These are phyloP conservation scores for Myiotriccus ornatus DNA, from an alignment of 2,797 vertebrate species.

Conservation along the genomic window DNA sequence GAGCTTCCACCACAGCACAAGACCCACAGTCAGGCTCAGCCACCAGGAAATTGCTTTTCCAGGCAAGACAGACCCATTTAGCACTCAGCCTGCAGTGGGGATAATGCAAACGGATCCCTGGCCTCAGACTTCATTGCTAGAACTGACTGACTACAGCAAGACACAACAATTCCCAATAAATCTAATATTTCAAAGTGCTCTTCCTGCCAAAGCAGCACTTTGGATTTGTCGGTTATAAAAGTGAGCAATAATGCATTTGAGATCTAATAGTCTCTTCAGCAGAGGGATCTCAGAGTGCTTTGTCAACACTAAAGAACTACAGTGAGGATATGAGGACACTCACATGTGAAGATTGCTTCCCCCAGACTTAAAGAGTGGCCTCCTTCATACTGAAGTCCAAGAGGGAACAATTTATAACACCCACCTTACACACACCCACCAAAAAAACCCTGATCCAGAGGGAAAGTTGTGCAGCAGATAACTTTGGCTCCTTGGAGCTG, in stretches of 20 bases:
- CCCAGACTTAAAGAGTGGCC: accelerated
- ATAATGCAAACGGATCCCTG: background rate
- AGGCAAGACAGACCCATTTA: background rate
- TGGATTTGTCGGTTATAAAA: background rate
- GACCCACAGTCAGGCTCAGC: background rate
- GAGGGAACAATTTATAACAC: background rate
- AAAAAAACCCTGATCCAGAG: background rate
- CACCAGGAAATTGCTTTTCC: background rate
- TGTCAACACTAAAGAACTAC: background rate
- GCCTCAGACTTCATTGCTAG: background rate
- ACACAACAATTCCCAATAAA: background rate
- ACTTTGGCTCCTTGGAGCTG: background rate
- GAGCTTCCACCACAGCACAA: background rate
- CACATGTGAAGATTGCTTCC: background rate
- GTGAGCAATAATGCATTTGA: background rate
- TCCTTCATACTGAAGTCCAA: background rate
- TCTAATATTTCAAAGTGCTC: background rate
- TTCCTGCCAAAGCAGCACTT: constrained; percentile 39
- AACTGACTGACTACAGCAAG: background rate
- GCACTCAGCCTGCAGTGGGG: background rate
- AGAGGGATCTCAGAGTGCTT: background rate
- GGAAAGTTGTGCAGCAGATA: background rate
- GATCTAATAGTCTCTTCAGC: background rate
- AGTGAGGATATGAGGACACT: background rate
- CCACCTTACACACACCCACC: background rate